phyloP scores from a whole-genome alignment of 2,113 vertebrate genomes.

The Odobenus rosmarus region DNA sequence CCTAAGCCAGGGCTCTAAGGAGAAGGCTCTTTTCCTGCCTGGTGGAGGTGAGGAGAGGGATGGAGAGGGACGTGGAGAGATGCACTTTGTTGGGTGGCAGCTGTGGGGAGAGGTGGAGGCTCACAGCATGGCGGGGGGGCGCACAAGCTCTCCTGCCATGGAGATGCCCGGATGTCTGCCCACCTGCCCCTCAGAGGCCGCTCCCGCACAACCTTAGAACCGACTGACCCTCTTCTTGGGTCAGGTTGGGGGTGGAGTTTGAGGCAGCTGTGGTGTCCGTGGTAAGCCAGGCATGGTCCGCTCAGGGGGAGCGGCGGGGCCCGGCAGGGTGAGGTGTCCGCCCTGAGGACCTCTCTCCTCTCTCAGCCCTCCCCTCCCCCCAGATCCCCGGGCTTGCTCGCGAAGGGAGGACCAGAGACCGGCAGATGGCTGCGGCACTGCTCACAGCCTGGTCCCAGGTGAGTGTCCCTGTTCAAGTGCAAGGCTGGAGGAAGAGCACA shows the following conservation, averaged over 20 bases:
- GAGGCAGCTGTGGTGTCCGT: neutral
- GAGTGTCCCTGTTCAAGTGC: neutral
- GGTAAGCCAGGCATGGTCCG: neutral
- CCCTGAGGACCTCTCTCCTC: constrained; percentile 48
- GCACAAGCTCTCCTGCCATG: neutral
- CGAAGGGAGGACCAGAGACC: constrained; percentile 63
- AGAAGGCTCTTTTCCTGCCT: constrained; percentile 50
- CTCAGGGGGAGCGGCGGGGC: neutral
- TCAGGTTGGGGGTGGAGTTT: neutral
- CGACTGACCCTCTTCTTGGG: neutral
- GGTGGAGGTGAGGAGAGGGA: constrained; percentile 42
- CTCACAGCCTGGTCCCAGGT: constrained; percentile 80
- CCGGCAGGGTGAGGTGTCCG: neutral
- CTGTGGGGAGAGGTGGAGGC: neutral
- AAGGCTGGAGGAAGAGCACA: no score
- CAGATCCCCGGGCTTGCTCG: neutral
- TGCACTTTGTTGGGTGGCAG: neutral
- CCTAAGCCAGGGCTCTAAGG: constrained; percentile 14
- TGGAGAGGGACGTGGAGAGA: neutral
- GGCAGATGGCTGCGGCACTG: constrained; percentile 66
- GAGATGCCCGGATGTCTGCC: neutral
- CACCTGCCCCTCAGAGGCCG: neutral
- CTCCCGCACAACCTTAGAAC: neutral
- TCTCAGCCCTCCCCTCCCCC: constrained; percentile 44
- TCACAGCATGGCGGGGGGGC: neutral